Percentiles rank a stretch among this genome's conserved stretches.
These are phyloP conservation scores for Periophthalmodon schlosseri DNA, from an alignment of 2,113 vertebrate genomes.

Conservation along the genomic window DNA sequence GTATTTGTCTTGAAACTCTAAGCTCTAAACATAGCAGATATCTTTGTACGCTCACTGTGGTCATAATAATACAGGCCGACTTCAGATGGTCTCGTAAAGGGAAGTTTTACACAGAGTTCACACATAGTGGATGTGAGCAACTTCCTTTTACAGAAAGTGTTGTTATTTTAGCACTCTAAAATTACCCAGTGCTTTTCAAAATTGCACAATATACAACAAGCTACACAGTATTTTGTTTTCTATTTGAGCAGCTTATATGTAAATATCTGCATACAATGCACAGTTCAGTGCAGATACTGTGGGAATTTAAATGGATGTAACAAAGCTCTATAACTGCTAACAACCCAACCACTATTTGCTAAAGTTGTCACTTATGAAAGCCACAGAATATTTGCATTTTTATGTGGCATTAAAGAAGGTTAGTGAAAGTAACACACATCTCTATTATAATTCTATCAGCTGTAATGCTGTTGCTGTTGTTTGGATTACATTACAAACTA, in stretches of 20 bases:
- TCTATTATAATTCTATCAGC: too few relatives aligned
- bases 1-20: not conserved
- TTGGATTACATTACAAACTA: not conserved
- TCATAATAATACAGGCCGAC: conserved; percentile 23
- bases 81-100: conserved; percentile 23
- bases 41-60: not conserved
- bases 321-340: too few relatives aligned
- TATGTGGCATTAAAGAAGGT: too few relatives aligned
- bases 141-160: conserved; percentile 49
- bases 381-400: too few relatives aligned
- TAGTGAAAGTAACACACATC: too few relatives aligned
- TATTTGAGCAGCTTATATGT: not conserved
- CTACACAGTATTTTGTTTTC: too few relatives aligned
- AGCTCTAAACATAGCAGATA: not conserved
- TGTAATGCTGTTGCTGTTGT: not conserved
- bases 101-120: conserved; percentile 49
- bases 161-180: not conserved
- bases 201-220: not conserved
- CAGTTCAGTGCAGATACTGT: too few relatives aligned
- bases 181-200: not conserved
- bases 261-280: not conserved
- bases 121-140: conserved; percentile 53
- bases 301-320: too few relatives aligned
- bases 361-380: too few relatives aligned
- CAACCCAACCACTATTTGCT: too few relatives aligned